Conservation (phyloP, 2,888 invertebrate genomes). For the Parnassius apollo region DNA sequence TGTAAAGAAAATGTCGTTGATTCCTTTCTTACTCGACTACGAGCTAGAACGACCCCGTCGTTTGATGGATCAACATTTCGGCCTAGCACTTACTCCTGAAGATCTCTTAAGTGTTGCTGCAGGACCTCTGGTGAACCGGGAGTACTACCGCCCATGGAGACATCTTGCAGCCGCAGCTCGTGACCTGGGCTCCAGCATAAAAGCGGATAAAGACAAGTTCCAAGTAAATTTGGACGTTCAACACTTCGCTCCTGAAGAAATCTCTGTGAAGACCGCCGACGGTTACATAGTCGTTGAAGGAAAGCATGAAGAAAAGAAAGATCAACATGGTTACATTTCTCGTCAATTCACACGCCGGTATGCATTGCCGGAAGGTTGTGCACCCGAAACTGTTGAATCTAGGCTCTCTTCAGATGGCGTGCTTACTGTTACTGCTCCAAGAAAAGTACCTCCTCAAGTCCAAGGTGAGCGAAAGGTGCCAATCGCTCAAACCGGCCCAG, state of each 20-base stretch:
- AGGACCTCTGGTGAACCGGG: conserved; percentile 47
- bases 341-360: conserved; percentile 89
- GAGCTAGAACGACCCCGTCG: conserved; percentile 67
- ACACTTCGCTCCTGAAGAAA: conserved; percentile 88
- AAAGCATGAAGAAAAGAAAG: conserved; percentile 89
- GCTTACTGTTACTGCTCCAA: conserved; percentile 84
- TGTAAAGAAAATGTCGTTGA: conserved; percentile 65
- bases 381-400: conserved; percentile 85
- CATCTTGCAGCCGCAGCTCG: conserved; percentile 69
- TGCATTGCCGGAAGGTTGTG: conserved; percentile 86
- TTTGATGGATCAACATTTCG: conserved; percentile 78
- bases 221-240: conserved; percentile 87
- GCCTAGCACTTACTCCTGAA: conserved; percentile 71
- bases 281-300: conserved; percentile 87
- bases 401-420: conserved; percentile 89
- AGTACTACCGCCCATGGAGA: conserved; percentile 70
- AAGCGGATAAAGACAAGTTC: conserved; percentile 69
- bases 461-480: conserved; percentile 79
- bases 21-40: conserved; percentile 68
- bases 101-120: conserved; percentile 58
- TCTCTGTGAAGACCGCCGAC: conserved; percentile 87
- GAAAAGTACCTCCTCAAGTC: conserved; percentile 51
- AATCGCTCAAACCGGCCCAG: conserved; percentile 82
- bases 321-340: conserved; percentile 87
- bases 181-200: conserved; percentile 79